Evolutionary conservation across 1,140 invertebrate species (phyloP).

Genomic region (Colletes latitarsis): DNA sequence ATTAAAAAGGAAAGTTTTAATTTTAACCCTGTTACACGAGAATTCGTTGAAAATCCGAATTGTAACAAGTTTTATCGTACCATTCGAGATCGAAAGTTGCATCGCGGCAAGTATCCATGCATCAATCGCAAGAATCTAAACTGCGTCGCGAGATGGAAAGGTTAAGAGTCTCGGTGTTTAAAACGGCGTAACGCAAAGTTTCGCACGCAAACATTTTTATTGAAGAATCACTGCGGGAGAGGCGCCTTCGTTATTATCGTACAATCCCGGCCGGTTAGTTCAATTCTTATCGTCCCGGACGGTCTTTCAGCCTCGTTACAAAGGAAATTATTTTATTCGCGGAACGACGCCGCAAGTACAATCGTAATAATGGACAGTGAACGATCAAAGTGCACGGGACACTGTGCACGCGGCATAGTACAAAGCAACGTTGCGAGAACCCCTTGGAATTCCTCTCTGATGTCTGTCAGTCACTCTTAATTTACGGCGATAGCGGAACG

Average conservation of each 20-base stretch:
- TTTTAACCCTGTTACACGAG: too few relatives aligned
- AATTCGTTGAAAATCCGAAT: too few relatives aligned
- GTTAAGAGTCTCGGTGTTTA: too few relatives aligned
- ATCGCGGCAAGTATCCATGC: too few relatives aligned
- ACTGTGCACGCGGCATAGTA: constrained; percentile 51
- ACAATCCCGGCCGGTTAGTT: constrained; percentile 8
- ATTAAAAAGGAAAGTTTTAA: too few relatives aligned
- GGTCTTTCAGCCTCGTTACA: constrained; percentile 53
- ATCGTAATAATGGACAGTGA: constrained; percentile 64
- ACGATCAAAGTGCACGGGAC: constrained; percentile 56
- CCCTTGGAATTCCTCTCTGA: constrained; percentile 65
- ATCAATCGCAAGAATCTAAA: too few relatives aligned
- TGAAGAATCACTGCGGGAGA: constrained; percentile 32
- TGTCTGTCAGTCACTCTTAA: constrained; percentile 68
- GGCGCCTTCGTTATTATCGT: constrained; percentile 15
- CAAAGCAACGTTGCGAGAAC: constrained; percentile 61
- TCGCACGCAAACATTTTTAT: constrained; percentile 23
- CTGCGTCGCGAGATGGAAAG: too few relatives aligned
- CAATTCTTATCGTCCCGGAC: constrained; percentile 17
- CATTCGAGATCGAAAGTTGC: too few relatives aligned
- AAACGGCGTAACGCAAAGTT: too few relatives aligned
- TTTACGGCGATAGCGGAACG: constrained; percentile 66
- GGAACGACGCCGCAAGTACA: constrained; percentile 59
- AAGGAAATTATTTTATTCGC: constrained; percentile 60
- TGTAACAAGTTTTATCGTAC: too few relatives aligned